Conservation (phyloP, 2,888 invertebrate genomes). For the Colostygia pectinataria region DNA sequence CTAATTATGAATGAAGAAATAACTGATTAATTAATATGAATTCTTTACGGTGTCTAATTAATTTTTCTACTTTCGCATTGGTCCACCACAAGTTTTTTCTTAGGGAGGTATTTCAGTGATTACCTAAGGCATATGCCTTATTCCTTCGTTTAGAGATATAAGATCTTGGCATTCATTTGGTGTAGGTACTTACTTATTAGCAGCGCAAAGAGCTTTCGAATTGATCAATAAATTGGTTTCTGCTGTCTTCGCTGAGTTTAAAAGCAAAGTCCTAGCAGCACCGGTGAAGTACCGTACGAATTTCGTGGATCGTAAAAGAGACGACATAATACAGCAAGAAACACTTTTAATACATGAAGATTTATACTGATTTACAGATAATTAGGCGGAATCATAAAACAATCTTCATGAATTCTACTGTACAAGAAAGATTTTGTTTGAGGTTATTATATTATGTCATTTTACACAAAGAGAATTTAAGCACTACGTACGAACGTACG, state of each 20-base stretch:
- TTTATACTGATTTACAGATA: constrained; percentile 19
- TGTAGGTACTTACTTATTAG: constrained; percentile 65
- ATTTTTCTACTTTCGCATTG: too few relatives aligned
- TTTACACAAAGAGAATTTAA: not conserved
- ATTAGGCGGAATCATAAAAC: constrained; percentile 22
- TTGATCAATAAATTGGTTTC: constrained; percentile 81
- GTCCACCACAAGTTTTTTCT: too few relatives aligned
- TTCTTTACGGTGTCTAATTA: too few relatives aligned
- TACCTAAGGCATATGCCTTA: too few relatives aligned
- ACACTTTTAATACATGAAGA: constrained; percentile 35
- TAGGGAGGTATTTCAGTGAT: too few relatives aligned
- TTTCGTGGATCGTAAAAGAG: constrained; percentile 88
- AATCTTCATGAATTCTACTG: not conserved
- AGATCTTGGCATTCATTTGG: too few relatives aligned
- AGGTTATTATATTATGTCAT: constrained; percentile 71
- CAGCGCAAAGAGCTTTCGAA: constrained; percentile 62
- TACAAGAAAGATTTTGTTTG: constrained; percentile 27
- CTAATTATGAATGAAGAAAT: too few relatives aligned
- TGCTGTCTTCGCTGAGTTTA: constrained; percentile 85
- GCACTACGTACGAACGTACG: too few relatives aligned
- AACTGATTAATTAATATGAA: too few relatives aligned
- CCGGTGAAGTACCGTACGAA: constrained; percentile 89
- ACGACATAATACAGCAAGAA: constrained; percentile 77
- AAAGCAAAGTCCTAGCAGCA: constrained; percentile 86
- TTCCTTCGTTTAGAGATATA: too few relatives aligned